Conservation (phyloP, 1,140 invertebrate genomes). For the Laupala kohalensis region DNA sequence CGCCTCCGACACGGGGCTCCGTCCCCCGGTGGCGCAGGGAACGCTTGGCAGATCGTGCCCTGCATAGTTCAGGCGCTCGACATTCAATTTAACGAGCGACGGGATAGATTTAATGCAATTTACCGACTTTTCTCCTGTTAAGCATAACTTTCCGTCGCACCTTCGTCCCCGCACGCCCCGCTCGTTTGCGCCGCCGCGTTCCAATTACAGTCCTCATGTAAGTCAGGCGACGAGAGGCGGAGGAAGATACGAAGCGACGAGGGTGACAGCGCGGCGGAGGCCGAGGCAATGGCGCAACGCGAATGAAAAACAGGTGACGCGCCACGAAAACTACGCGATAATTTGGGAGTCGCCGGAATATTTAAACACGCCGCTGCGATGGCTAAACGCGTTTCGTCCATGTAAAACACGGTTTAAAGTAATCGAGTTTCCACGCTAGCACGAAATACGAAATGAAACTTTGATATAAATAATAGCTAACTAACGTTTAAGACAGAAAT, state of each 20-base stretch:
- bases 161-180: neutral
- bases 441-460: too few relatives aligned
- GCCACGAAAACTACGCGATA: too few relatives aligned
- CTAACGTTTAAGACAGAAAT: too few relatives aligned
- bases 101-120: constrained; percentile 8
- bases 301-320: too few relatives aligned
- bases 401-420: too few relatives aligned
- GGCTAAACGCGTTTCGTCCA: too few relatives aligned
- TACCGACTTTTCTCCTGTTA: constrained; percentile 5
- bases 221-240: neutral
- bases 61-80: neutral
- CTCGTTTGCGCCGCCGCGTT: neutral
- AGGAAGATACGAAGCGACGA: neutral
- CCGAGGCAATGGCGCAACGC: neutral
- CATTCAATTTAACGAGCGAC: constrained; percentile 8
- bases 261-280: neutral
- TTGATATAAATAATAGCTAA: too few relatives aligned
- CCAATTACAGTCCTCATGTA: constrained; percentile 3
- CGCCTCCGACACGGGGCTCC: neutral
- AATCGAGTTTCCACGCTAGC: too few relatives aligned
- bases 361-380: too few relatives aligned
- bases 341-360: too few relatives aligned
- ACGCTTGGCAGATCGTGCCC: constrained; percentile 2
- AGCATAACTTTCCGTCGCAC: constrained; percentile 3
- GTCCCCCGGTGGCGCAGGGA: neutral